These are phyloP conservation scores for Rhimphoctona megacephalus DNA, from an alignment of 2,888 invertebrate species.

Conservation along the genomic window DNA sequence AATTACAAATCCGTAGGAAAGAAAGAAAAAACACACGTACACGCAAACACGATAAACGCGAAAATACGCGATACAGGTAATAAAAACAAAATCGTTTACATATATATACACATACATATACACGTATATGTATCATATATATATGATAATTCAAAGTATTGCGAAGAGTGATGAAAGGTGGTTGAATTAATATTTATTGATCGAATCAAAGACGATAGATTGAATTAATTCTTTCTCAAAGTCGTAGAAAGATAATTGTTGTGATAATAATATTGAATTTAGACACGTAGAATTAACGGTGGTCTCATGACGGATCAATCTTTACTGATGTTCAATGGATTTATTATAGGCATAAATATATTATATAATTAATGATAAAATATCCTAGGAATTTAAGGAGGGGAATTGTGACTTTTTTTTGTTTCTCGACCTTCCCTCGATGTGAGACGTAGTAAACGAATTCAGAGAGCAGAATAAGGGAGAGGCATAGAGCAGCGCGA, in stretches of 20 bases:
- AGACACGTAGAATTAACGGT: constrained; percentile 74
- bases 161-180: constrained; percentile 45
- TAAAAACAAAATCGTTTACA: constrained; percentile 41
- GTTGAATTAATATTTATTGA: constrained; percentile 77
- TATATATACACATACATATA: constrained; percentile 11
- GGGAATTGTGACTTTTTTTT: constrained; percentile 47
- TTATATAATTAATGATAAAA: constrained; percentile 61
- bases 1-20: constrained; percentile 7
- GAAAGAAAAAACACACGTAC: constrained; percentile 4
- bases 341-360: constrained; percentile 66
- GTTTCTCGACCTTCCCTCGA: constrained; percentile 22
- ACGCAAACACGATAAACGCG: constrained; percentile 14
- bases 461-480: constrained; percentile 49
- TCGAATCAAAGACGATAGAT: constrained; percentile 80
- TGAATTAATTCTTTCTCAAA: constrained; percentile 74
- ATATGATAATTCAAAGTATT: constrained; percentile 65
- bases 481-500: constrained; percentile 28
- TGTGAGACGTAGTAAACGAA: constrained; percentile 40
- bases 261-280: constrained; percentile 83
- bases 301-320: constrained; percentile 77
- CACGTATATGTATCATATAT: constrained; percentile 26
- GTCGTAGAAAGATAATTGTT: constrained; percentile 82
- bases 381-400: constrained; percentile 40
- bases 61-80: constrained; percentile 66
- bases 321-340: constrained; percentile 74